A percentile compares a stretch with the other conserved stretches of the same genome.
Evolutionary conservation across 2,797 vertebrate species (phyloP).

Genomic region (Crocodylus rhombifer): DNA sequence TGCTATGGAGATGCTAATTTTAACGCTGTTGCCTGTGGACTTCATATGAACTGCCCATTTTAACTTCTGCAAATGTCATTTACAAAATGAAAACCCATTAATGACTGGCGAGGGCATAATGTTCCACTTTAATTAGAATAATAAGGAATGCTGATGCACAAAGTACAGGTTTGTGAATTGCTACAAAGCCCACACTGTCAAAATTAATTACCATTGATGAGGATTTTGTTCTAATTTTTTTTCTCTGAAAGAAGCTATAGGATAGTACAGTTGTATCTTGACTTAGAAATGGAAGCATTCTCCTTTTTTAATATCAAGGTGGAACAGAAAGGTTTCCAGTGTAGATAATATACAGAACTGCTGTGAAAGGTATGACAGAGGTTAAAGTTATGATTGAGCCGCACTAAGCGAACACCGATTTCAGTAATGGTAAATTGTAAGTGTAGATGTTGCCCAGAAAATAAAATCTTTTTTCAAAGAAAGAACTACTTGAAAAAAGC

Average conservation of each 20-base stretch:
- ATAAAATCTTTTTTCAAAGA: not conserved
- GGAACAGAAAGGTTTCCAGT: constrained; percentile 53
- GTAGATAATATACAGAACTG: constrained; percentile 25
- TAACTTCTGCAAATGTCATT: constrained; percentile 89
- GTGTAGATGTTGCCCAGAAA: not conserved
- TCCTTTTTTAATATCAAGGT: constrained; percentile 63
- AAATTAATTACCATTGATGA: constrained; percentile 84
- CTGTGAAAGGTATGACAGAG: constrained; percentile 24
- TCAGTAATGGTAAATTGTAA: not conserved
- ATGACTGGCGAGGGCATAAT: constrained; percentile 86
- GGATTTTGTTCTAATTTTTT: constrained; percentile 72
- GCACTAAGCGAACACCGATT: not conserved
- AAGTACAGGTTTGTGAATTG: constrained; percentile 86
- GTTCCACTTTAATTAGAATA: constrained; percentile 89
- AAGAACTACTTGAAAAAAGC: not conserved
- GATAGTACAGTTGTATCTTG: constrained; percentile 72
- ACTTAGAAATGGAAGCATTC: constrained; percentile 68
- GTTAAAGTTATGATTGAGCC: constrained; percentile 44
- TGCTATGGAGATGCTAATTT: constrained; percentile 88
- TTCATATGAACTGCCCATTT: constrained; percentile 86
- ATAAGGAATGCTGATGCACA: constrained; percentile 85
- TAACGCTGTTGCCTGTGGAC: constrained; percentile 86
- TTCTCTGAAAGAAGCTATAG: constrained; percentile 66
- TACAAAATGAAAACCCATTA: constrained; percentile 88
- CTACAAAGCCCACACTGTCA: constrained; percentile 83